These are phyloP conservation scores for Intellagama lesueurii DNA, from an alignment of 2,797 vertebrate genomes.

Conservation along the genomic window DNA sequence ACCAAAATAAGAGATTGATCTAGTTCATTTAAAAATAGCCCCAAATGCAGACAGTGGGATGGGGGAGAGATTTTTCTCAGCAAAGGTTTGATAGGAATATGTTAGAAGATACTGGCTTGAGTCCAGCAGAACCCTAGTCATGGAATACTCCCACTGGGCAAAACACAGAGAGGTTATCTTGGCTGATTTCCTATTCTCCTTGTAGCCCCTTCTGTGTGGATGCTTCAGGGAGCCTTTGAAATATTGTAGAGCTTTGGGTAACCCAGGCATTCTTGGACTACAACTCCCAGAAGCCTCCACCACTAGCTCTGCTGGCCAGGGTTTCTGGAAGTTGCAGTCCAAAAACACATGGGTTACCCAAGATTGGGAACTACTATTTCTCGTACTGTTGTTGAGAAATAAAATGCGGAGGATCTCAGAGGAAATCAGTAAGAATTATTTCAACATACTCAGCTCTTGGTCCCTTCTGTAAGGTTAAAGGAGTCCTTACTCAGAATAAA, in stretches of 20 bases:
- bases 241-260: not conserved
- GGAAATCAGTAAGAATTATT: not conserved
- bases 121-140: not conserved
- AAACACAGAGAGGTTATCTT: not conserved
- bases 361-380: not conserved
- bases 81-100: not conserved
- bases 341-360: not conserved
- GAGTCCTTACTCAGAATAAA: not conserved
- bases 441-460: not conserved
- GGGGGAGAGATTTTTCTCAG: slow-evolving; percentile 32
- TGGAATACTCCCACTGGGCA: not conserved
- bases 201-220: not conserved
- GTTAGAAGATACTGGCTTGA: slow-evolving; percentile 7
- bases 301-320: too few species aligned
- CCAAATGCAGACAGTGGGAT: not conserved
- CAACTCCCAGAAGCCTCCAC: too few species aligned
- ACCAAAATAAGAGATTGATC: slow-evolving; percentile 27
- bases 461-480: not conserved
- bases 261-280: too few species aligned
- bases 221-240: not conserved
- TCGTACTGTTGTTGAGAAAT: not conserved
- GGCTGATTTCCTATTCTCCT: not conserved
- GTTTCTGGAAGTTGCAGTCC: too few species aligned
- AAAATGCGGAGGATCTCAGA: too few species aligned
- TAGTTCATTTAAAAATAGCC: not conserved